These are phyloP conservation scores for Plusia festucae DNA, from an alignment of 2,888 invertebrate genomes.

Conservation along the genomic window DNA sequence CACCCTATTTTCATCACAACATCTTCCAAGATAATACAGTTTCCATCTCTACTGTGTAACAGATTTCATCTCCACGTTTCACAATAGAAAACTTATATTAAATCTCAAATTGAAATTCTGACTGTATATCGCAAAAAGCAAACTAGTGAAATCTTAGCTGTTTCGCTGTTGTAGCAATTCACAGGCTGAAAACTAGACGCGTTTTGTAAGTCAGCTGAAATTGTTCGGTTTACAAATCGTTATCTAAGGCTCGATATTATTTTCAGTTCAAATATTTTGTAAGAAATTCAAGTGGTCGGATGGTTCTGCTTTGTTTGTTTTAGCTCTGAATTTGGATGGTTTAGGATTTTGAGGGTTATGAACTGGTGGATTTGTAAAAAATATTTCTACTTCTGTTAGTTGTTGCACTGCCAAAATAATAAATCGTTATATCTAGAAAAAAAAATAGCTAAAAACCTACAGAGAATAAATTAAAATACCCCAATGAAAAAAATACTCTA, in stretches of 20 bases:
- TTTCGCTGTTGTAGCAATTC: slow-evolving; percentile 33
- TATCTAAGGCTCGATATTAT: slow-evolving; percentile 32
- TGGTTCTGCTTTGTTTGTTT: neutral
- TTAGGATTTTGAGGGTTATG: too few species aligned
- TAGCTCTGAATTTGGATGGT: too few species aligned
- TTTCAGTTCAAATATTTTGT: slow-evolving; percentile 28
- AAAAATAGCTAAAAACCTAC: neutral
- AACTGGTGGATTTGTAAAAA: neutral
- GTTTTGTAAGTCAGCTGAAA: slow-evolving; percentile 30
- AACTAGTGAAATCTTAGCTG: slow-evolving; percentile 35
- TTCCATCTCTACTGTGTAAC: neutral
- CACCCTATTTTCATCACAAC: neutral
- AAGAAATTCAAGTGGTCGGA: neutral
- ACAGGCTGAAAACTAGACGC: slow-evolving; percentile 35
- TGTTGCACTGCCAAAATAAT: too few species aligned
- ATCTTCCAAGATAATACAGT: neutral
- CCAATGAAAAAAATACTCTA: neutral
- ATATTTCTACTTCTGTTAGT: too few species aligned
- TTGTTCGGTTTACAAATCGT: slow-evolving; percentile 45
- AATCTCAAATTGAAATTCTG: slow-evolving; percentile 9
- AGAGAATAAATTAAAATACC: neutral
- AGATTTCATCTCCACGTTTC: slow-evolving; percentile 11
- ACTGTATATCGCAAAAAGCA: slow-evolving; percentile 30
- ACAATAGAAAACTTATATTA: slow-evolving; percentile 14
- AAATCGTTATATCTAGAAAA: too few species aligned